Evolutionary conservation across 1,140 invertebrate species (phyloP), one percentile per base, ranked within the genome.

Genomic region (Papilio helenus): DNA sequence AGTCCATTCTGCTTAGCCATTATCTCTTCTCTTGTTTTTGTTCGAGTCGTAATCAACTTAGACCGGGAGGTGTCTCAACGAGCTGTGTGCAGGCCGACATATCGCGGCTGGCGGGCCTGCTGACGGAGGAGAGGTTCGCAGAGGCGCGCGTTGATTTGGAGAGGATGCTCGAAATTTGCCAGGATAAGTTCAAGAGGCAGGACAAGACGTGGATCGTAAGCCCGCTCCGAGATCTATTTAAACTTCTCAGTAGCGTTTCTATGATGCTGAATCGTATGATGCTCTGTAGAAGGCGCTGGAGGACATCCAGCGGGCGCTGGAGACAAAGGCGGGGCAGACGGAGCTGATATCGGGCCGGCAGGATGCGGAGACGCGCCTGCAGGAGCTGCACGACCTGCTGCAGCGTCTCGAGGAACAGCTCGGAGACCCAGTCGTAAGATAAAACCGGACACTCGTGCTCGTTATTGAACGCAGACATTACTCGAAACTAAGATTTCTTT

Each of bases 161-260:
- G 72, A 61, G 79, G 3, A 74, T 90, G 9, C 79, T 93, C 5
- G 83, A 85, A 0, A 34, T 86, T 4, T 92, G 91, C 49, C 83
- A 92, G 65, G 89, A 92, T 7, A 93, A 93, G 83, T 93, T 93
- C 79, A 71, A 82, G 1, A 83, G 79, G 14, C 92, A 93, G 86
- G 91, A 92, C 2, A 44, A 26, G 0, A 80, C 87, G 1, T 93
- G 92, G 92, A 85, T 87, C 88, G 90, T 92, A 23, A 80, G 76
- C n/a, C 20, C n/a, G 73, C 42, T 20, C 18, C 61, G 42, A 73
- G 26, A 65, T 29, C 0, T 65, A 26, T 14, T 29, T 1, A 65
- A 29, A 61, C 3, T n/a, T 20, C n/a, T 20, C n/a, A 58, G 0
- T 8, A 8, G n/a, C n/a, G n/a, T 55, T n/a, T 18, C 51, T 26